Base-by-base conservation (phyloP, 2,797 vertebrate species). In the Atherinosoma microstoma region DNA sequence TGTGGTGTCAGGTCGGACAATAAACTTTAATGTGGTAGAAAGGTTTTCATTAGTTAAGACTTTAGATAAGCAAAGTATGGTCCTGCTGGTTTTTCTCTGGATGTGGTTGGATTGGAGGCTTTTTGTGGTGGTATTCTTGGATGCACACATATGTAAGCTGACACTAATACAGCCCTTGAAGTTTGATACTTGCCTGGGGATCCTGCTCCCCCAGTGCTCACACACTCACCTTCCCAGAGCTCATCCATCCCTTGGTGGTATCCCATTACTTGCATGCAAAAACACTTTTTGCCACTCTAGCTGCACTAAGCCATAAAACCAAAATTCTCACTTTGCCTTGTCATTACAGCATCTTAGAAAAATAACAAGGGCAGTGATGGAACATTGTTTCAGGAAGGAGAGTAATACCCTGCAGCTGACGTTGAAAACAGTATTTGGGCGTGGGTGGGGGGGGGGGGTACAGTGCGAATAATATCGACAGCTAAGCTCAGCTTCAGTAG, bases 121-220 rank as follows among this genome's bases (percentile, higher is more conserved):
- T 85, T 78, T 77, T 90, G 68, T 36, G 71, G 79, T 79, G 80
- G 85, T 83, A 83, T 87, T 84, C 86, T 84, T 79, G 87, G 79
- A 89, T 80, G 83, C 82, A 82, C 84, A 88, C 79, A 82, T 69
- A 71, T 80, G 91, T 87, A 93, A 95, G 80, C 65, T 61, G 92
- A 95, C 85, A 88, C 93, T 92, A 92, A 92, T 91, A 90, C 90
- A 89, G 90, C 85, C 89, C 90, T 94, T 93, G 91, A 94, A 94
- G 93, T 94, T 70, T 91, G 91, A 93, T 92, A 93, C 88, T 89
- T 81, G 91, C 91, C 91, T 87, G 87, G 89, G 92, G 92, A 93
- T 90, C 85, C 82, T 85, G 84, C 89, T 75, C 75, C 79, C 82
- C 76, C 76, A 79, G 32, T 69, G 63, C 82, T 70, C 82, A 78